These are phyloP conservation scores for Hipparchia semele DNA, from an alignment of 2,888 invertebrate species.

Conservation along the genomic window DNA sequence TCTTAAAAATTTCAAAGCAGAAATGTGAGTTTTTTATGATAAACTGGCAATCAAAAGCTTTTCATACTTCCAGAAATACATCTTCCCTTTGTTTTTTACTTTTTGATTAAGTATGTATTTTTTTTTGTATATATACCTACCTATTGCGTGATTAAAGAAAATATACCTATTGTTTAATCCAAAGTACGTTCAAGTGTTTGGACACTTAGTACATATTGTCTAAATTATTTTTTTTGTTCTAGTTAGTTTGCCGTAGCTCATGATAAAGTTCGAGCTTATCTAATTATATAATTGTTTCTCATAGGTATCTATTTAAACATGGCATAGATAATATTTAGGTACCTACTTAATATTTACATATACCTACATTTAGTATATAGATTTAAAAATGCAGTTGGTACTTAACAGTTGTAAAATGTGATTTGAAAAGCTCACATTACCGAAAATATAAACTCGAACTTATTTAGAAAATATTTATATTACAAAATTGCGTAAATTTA, in stretches of 20 bases:
- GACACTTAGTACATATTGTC: neutral
- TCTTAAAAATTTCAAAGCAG: neutral
- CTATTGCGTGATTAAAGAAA: neutral
- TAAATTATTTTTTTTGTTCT: neutral
- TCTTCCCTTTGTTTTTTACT: slow-evolving; percentile 20
- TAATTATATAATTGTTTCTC: neutral
- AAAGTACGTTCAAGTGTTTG: neutral
- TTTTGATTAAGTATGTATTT: neutral
- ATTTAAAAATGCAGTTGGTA: neutral
- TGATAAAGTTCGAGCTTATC: neutral
- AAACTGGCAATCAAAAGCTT: slow-evolving; percentile 6
- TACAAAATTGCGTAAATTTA: slow-evolving; percentile 11
- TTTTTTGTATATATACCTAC: neutral
- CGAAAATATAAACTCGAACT: neutral
- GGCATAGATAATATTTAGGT: no score
- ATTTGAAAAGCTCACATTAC: neutral
- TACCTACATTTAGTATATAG: neutral
- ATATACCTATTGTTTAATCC: neutral
- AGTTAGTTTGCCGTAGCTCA: neutral
- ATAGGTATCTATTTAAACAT: no score
- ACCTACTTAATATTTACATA: neutral
- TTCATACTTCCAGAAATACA: slow-evolving; percentile 21
- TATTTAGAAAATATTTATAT: neutral
- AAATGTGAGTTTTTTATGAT: slow-evolving; percentile 13
- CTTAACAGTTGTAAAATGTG: neutral